Evolutionary conservation across 2,888 invertebrate genomes (phyloP), one percentile per base, ranked within the genome.

Genomic region (Aspidiotus rigidus): DNA sequence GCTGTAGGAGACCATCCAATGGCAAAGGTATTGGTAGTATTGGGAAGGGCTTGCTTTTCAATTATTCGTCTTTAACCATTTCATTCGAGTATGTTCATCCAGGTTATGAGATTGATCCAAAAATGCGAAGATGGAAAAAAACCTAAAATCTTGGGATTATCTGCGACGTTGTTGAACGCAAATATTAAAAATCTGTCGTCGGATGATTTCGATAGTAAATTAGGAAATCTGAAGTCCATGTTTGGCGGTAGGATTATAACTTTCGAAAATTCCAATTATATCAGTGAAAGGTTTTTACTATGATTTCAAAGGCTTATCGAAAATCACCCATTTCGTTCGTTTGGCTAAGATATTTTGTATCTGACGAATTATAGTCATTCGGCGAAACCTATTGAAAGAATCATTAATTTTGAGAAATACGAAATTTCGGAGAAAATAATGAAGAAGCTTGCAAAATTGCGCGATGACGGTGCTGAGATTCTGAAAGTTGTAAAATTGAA

Each of bases 131-230:
- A 74, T 7, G 57, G 74, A 6, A 28, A 28, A 28, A 28, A 28
- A 28, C 93, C 94, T 0, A 81, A 87, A 75, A 83, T 97, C 28
- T 80, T 98, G 16, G 85, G 95, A 0, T 79, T 98, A 17, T 92
- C 96, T 0, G 94, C 94, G 0, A 90, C 93, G 0, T 82, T 96
- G 1, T 78, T 97, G 0, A 92, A 90, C 76, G 82, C 84, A 0
- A 89, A 89, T 73, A 82, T 89, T 0, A 44, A 17, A 1, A 49
- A n/a, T 28, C 28, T 28, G 28, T 1, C 28, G 7, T 3, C n/a
- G 0, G 41, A 44, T 5, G 28, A 28, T 5, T 39, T 67, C n/a
- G 78, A 83, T 60, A 74, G 78, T 0, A 83, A 84, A 7, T 77
- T 85, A 42, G 72, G 74, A 57, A 77, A 79, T 1, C 79, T 95